phyloP scores from a whole-genome alignment of 2,113 vertebrate genomes.

The Accipiter cooperii region DNA sequence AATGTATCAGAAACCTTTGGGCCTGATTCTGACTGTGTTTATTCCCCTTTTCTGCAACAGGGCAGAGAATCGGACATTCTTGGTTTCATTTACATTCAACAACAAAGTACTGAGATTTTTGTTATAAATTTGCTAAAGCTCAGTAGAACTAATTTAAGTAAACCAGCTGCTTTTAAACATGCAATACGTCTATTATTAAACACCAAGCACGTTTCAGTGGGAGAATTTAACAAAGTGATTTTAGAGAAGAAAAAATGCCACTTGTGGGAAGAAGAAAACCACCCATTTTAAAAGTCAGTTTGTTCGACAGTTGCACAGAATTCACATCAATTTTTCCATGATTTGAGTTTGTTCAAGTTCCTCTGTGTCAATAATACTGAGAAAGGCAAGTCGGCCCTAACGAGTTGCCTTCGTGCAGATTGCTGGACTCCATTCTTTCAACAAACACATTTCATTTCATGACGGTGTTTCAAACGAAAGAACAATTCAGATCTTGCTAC shows the following conservation, averaged over 20 bases:
- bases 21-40: not conserved
- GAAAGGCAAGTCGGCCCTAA: not conserved
- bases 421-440: not conserved
- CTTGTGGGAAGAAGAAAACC: not conserved
- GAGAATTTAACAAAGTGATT: not conserved
- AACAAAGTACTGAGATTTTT: not conserved
- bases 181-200: not conserved
- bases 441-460: not conserved
- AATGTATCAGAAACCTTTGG: not conserved
- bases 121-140: not conserved
- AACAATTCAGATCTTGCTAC: not conserved
- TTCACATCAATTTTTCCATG: not conserved
- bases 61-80: not conserved
- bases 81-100: not conserved
- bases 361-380: not conserved
- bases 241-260: not conserved
- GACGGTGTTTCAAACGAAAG: not conserved
- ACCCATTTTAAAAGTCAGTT: not conserved
- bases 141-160: not conserved
- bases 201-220: not conserved
- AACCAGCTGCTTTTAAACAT: not conserved
- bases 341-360: not conserved
- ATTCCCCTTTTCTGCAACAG: not conserved
- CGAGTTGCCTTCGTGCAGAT: fast-evolving
- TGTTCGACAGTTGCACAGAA: not conserved